Base-by-base conservation (phyloP, 2,888 invertebrate species). In the Orthosia incerta region DNA sequence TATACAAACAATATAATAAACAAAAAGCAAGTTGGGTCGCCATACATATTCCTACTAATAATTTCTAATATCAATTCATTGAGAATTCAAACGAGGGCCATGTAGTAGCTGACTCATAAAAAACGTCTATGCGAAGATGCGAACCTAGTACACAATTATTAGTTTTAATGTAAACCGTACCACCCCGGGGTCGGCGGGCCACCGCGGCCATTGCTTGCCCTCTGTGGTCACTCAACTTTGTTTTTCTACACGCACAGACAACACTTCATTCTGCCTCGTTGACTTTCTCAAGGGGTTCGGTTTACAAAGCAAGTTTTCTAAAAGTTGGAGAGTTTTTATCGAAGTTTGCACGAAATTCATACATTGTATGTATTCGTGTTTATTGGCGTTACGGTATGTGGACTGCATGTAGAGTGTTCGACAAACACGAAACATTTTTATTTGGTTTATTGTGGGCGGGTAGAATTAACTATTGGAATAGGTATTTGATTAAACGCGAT, bases 221-320 rank as follows among this genome's bases (percentile, higher is more conserved):
- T 68, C 75, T 79, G 91, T 93, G 94, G 94, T 92, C 94, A 93
- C 87, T 93, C 92, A 94, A 93, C 94, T 93, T 94, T 92, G 91
- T 93, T 93, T 93, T 92, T 93, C 88, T 88, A 88, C 89, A 90
- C 82, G 87, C 84, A 86, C 81, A 87, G 86, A 84, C 76, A 84
- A 85, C 88, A 85, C 88, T 86, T 76, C 71, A 86, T 87, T 85
- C 85, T 87, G 87, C 87, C 85, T 89, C 85, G 84, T 76, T 86
- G 85, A 80, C 67, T 88, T 86, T 88, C 88, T 86, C 87, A 88
- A 83, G 88, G 87, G 83, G 85, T 81, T 86, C 82, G 39, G 46
- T 85, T 88, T 83, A 84, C 88, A 76, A 74, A 74, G 70, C 68
- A 71, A 76, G 77, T 84, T 84, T 83, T 78, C 79, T 82, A 74